phyloP scores from a whole-genome alignment of 2,888 invertebrate genomes.

The Melanostoma scalare region DNA sequence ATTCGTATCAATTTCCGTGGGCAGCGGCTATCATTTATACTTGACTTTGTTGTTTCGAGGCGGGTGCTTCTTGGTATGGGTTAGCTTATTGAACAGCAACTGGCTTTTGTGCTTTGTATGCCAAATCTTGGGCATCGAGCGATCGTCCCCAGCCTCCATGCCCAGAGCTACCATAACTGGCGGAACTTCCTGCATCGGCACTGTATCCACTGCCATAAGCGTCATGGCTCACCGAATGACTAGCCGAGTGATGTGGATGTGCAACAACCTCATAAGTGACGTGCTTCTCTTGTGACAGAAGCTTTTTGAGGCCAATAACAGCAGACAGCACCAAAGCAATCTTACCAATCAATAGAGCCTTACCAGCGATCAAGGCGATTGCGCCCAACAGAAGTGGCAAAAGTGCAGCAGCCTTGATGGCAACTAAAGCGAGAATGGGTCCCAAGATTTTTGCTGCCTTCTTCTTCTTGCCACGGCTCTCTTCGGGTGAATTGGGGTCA shows the following conservation, averaged over 20 bases:
- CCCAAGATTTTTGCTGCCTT: constrained; percentile 91
- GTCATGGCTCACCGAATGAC: constrained; percentile 87
- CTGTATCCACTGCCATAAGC: constrained; percentile 84
- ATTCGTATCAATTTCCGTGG: neutral
- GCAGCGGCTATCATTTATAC: constrained; percentile 27
- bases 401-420: constrained; percentile 90
- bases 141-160: constrained; percentile 90
- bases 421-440: constrained; percentile 88
- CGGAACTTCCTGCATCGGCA: constrained; percentile 84
- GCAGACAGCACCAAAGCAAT: constrained; percentile 92
- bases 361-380: constrained; percentile 92
- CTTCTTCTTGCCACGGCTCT: constrained; percentile 91
- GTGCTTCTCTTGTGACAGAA: constrained; percentile 91
- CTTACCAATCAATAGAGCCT: constrained; percentile 92
- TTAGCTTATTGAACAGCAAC: constrained; percentile 75
- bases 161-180: constrained; percentile 86
- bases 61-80: neutral
- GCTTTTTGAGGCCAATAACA: constrained; percentile 92
- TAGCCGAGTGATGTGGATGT: constrained; percentile 90
- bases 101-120: constrained; percentile 90
- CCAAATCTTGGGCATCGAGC: constrained; percentile 89
- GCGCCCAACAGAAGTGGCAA: constrained; percentile 90
- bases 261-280: constrained; percentile 94
- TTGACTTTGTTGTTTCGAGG: constrained; percentile 42
- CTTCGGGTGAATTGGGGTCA: constrained; percentile 84